Base-by-base conservation (phyloP, 1,140 invertebrate genomes). In the Metaphire vulgaris region DNA sequence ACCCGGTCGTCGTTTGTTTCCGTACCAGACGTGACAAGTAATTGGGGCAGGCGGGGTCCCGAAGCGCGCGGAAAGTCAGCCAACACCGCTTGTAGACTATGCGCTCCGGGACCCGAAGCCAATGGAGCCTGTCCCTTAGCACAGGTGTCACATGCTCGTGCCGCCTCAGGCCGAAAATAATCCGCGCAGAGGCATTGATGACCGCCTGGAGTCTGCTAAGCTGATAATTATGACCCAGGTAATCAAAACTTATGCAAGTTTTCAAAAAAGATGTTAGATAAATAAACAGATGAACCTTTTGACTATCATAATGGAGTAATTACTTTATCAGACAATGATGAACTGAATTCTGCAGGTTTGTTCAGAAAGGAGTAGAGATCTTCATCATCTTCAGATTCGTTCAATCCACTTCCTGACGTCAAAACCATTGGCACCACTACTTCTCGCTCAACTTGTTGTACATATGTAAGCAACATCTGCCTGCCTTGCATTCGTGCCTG, bases 381-480 rank as follows among this genome's bases (percentile, higher is more conserved):
- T 15, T 65, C 56, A 65, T 65, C 26, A 26, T 65, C 56, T 26
- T 14, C 14, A 65, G 56, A 65, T 65, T 26, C 56, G 56, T 65
- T 26, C 56, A 26, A 65, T 14, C 14, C 56, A 26, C 56, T 65
- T 65, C 26, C 56, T 15, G 14, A 65, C 26, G 56, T 65, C 26
- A 26, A 14, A 65, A 15, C 14, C 26, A 26, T 65, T 65, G 56
- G 56, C 26, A 14, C 56, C 26, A 26, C 56, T 15, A 65, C 26
- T 26, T 65, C 56, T 65, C 26, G 56, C 56, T 65, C 14, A 14
- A 65, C 56, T 65, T 65, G 56, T 65, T 65, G 56, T 26, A 65
- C 56, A 65, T 15, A 65, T 65, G 56, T 65, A 14, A 65, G 56
- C 56, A 65, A 65, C 56, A 65, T 65, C 14, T 65, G 56, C 56